Evolutionary conservation across 2,113 vertebrate species (phyloP).

Genomic region (Neotragus moschatus): DNA sequence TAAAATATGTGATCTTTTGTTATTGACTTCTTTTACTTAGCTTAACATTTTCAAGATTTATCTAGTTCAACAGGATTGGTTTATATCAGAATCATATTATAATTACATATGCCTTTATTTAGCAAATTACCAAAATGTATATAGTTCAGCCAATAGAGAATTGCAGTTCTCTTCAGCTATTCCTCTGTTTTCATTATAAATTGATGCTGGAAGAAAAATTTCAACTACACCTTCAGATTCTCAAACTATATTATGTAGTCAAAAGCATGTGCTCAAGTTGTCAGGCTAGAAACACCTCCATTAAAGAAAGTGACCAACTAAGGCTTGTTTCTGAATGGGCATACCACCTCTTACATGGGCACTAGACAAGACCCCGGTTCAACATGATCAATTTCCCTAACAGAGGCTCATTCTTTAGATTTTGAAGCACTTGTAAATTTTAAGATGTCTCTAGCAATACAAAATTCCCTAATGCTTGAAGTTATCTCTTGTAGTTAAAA

Average conservation of each 20-base stretch:
- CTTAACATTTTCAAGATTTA: not conserved
- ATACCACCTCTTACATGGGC: not conserved
- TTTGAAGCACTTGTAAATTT: not conserved
- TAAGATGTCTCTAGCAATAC: not conserved
- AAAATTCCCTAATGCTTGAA: not conserved
- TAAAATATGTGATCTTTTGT: not conserved
- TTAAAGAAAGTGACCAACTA: not conserved
- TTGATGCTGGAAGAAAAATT: not conserved
- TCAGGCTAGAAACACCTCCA: not conserved
- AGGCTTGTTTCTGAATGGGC: not conserved
- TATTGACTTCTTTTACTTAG: not conserved
- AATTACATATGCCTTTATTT: not conserved
- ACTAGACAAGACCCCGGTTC: not conserved
- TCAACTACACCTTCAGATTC: not conserved
- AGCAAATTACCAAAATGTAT: not conserved
- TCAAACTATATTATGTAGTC: not conserved
- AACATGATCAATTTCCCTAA: not conserved
- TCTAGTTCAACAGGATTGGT: not conserved
- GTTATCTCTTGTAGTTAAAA: not conserved
- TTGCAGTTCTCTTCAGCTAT: not conserved
- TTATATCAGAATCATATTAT: not conserved
- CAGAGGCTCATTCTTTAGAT: not conserved
- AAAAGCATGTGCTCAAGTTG: not conserved
- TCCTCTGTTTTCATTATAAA: constrained; percentile 13
- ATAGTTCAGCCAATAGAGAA: not conserved